These are phyloP conservation scores for Premnoplex brunnescens DNA, from an alignment of 2,797 vertebrate species.

Conservation along the genomic window DNA sequence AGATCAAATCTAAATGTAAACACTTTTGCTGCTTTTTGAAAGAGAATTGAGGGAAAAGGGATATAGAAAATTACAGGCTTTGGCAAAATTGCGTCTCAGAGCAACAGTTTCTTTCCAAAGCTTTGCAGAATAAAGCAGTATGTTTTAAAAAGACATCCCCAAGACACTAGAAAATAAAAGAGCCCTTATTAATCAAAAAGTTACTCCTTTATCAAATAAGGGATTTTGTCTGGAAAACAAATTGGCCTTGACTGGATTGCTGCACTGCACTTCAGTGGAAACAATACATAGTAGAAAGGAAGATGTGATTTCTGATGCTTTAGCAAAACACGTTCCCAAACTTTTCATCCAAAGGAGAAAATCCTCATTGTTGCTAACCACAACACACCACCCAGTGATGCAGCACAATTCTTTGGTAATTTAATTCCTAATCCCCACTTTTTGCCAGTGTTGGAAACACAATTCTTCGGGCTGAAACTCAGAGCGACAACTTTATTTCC, in stretches of 20 bases:
- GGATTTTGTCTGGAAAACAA: background rate
- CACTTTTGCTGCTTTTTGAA: background rate
- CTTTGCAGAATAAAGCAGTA: background rate
- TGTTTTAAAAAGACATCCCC: background rate
- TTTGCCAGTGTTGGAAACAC: background rate
- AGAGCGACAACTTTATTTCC: background rate
- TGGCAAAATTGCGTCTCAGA: background rate
- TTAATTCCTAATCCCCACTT: background rate
- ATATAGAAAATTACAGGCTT: conserved; percentile 20
- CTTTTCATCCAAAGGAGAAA: background rate
- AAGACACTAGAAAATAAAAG: background rate
- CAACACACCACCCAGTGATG: background rate
- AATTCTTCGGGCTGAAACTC: background rate
- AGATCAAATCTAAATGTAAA: conserved; percentile 18
- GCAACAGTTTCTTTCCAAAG: background rate
- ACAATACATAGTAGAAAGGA: background rate
- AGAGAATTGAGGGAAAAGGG: background rate
- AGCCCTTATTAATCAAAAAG: background rate
- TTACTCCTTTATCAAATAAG: background rate
- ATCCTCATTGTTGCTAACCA: background rate
- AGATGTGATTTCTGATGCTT: background rate
- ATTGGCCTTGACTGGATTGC: background rate
- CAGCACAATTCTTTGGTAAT: background rate
- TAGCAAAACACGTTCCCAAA: background rate
- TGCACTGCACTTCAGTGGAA: background rate